Conservation (phyloP, 2,113 vertebrate genomes). For the Phaethornis superciliosus region DNA sequence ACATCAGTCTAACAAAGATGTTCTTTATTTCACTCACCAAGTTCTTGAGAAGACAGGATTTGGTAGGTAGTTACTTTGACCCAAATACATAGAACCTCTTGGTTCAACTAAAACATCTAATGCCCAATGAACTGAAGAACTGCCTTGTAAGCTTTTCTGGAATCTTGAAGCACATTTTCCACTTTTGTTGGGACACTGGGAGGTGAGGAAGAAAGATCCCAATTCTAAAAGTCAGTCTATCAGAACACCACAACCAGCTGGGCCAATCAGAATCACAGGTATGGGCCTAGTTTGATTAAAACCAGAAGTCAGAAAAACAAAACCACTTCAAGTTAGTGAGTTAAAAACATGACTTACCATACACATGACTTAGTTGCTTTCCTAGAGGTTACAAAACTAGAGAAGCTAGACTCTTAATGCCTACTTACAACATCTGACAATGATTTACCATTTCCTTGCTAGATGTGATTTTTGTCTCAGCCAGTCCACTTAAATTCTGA, state of each 20-base stretch:
- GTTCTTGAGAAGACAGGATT: neutral
- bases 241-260: neutral
- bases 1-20: neutral
- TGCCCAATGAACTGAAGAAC: neutral
- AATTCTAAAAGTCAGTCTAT: neutral
- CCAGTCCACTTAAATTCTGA: neutral
- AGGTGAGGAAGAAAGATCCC: neutral
- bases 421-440: neutral
- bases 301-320: neutral
- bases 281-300: neutral
- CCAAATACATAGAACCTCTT: neutral
- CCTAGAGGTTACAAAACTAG: neutral
- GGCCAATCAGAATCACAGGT: neutral
- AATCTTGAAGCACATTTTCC: neutral
- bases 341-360: neutral
- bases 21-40: neutral
- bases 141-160: neutral
- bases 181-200: neutral
- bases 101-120: neutral
- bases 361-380: neutral
- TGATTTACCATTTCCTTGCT: neutral
- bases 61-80: neutral
- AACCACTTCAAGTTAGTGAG: neutral
- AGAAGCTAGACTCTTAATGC: neutral
- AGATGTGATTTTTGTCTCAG: neutral